These are phyloP conservation scores for Malacosoma neustria DNA, from an alignment of 2,888 invertebrate genomes.

Conservation along the genomic window DNA sequence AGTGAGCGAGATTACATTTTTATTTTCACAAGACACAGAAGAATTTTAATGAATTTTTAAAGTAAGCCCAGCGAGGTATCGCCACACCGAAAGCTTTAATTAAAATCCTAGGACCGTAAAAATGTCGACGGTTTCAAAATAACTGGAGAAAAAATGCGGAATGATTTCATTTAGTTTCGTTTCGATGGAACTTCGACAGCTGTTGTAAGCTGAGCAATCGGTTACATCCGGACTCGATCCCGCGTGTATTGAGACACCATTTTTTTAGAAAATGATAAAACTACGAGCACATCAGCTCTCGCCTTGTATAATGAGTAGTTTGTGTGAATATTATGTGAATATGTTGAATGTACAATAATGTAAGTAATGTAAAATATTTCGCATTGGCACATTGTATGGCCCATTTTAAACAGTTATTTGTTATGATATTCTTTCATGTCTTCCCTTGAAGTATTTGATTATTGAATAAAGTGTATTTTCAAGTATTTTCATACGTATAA, in stretches of 20 bases:
- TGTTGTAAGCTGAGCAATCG: constrained; percentile 7
- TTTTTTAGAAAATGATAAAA: background rate
- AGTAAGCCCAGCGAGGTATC: constrained; percentile 32
- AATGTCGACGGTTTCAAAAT: constrained; percentile 44
- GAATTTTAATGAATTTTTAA: constrained; percentile 54
- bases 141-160: constrained; percentile 30
- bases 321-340: too few species aligned
- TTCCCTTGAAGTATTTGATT: too few species aligned
- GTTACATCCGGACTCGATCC: constrained; percentile 1
- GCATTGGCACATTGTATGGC: too few species aligned
- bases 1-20: constrained; percentile 13
- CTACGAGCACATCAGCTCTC: too few species aligned
- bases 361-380: too few species aligned
- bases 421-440: too few species aligned
- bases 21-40: constrained; percentile 29
- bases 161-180: constrained; percentile 34
- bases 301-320: too few species aligned
- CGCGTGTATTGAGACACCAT: background rate
- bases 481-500: too few species aligned
- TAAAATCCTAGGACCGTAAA: constrained; percentile 46
- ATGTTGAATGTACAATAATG: too few species aligned
- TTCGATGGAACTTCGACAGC: constrained; percentile 20
- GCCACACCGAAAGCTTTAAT: constrained; percentile 47
- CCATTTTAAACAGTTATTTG: too few species aligned
- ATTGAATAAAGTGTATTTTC: too few species aligned